Conservation (phyloP, 2,113 vertebrate species). For the Colaptes auratus region DNA sequence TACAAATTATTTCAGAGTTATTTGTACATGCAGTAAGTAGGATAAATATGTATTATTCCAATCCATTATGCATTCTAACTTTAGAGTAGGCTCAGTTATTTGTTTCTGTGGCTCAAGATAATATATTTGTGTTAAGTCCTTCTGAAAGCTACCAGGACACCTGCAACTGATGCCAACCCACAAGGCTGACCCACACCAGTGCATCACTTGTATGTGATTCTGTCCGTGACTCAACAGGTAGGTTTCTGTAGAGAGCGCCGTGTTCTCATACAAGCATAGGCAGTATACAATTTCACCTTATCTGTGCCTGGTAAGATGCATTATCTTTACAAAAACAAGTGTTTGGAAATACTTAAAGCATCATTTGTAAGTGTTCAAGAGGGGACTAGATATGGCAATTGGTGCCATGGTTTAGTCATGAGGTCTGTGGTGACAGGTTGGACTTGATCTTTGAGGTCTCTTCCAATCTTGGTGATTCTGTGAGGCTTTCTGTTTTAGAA, state of each 20-base stretch:
- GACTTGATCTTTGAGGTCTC: too few relatives aligned
- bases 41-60: neutral
- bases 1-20: conserved; percentile 20
- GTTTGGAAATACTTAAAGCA: neutral
- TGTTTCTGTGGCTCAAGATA: neutral
- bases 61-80: conserved; percentile 16
- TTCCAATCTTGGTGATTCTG: too few relatives aligned
- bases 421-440: too few relatives aligned
- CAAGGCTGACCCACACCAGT: neutral
- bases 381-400: too few relatives aligned
- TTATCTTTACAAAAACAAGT: neutral
- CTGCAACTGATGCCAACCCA: neutral
- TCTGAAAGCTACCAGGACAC: conserved; percentile 46
- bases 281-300: neutral
- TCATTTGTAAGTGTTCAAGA: neutral
- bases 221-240: conserved; percentile 29
- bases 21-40: neutral
- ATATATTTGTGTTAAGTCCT: conserved; percentile 25
- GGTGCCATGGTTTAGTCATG: too few relatives aligned
- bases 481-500: neutral
- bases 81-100: neutral
- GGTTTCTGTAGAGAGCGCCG: neutral
- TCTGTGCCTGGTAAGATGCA: neutral
- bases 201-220: neutral
- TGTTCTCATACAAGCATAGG: neutral